These are phyloP conservation scores for Uropetala carovei DNA, from an alignment of 2,888 invertebrate species.

Conservation along the genomic window DNA sequence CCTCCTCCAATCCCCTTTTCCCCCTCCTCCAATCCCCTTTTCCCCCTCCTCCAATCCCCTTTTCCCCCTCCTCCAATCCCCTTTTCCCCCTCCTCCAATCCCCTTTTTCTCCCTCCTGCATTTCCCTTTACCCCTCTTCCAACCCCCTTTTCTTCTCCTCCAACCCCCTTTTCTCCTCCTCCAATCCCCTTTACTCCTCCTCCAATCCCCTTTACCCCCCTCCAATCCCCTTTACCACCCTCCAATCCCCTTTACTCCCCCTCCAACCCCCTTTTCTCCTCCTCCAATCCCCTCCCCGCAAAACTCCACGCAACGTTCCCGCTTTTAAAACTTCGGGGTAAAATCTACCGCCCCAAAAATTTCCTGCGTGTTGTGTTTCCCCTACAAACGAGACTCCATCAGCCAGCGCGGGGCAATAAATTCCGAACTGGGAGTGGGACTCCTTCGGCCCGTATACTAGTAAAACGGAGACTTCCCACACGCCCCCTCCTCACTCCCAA, in stretches of 20 bases:
- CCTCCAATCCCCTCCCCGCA: background rate
- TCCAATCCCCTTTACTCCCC: background rate
- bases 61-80: background rate
- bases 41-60: background rate
- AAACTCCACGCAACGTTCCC: background rate
- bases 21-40: background rate
- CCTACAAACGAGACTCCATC: slow-evolving; percentile 53
- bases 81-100: too few relatives aligned
- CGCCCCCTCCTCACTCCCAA: too few relatives aligned
- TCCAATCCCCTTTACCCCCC: too few relatives aligned
- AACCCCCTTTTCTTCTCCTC: background rate
- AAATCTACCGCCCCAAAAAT: background rate
- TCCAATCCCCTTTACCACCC: background rate
- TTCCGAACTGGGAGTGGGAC: background rate
- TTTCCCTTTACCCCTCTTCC: too few relatives aligned
- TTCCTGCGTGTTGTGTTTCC: slow-evolving; percentile 29
- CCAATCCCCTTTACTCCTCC: too few relatives aligned
- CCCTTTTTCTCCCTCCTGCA: background rate
- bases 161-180: background rate
- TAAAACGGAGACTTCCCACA: slow-evolving; percentile 23
- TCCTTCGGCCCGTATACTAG: slow-evolving; percentile 22
- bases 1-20: background rate
- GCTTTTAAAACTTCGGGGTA: background rate
- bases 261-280: too few relatives aligned
- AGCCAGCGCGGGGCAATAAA: slow-evolving; percentile 39